A percentile compares a stretch with the other conserved stretches of the same genome.
These are phyloP conservation scores for Isurus oxyrinchus DNA, from an alignment of 2,113 vertebrate species.

Conservation along the genomic window DNA sequence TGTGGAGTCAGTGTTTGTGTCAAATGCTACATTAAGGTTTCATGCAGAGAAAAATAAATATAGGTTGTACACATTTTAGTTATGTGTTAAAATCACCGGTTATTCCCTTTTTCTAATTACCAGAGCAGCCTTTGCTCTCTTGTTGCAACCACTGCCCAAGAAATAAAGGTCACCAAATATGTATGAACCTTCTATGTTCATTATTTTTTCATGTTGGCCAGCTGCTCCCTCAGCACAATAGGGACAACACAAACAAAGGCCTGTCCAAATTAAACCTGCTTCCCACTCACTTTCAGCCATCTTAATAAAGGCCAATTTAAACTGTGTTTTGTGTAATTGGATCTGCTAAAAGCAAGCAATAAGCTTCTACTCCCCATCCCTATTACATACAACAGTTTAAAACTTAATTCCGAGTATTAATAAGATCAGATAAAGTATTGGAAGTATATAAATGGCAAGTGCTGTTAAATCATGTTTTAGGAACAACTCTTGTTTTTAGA, in stretches of 20 bases:
- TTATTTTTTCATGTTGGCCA: constrained; percentile 61
- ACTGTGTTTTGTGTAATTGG: constrained; percentile 41
- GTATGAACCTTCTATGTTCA: constrained; percentile 54
- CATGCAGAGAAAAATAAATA: neutral
- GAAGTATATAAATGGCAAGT: neutral
- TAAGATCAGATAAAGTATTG: neutral
- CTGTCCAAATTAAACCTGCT: constrained; percentile 56
- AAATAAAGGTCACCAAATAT: constrained; percentile 56
- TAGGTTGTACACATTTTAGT: neutral
- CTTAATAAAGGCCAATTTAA: constrained; percentile 53
- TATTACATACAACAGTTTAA: neutral
- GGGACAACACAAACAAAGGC: constrained; percentile 50
- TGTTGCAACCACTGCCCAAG: constrained; percentile 47
- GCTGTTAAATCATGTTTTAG: neutral
- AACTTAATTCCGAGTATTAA: neutral
- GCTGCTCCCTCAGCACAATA: constrained; percentile 53
- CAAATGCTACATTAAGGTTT: neutral
- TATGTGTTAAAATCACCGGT: neutral
- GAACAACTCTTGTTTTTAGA: neutral
- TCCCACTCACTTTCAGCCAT: constrained; percentile 51
- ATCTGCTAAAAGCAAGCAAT: constrained; percentile 41
- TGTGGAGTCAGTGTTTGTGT: neutral
- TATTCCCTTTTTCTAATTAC: constrained; percentile 11
- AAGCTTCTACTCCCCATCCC: constrained; percentile 43
- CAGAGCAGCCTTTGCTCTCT: constrained; percentile 37